phyloP scores from a whole-genome alignment of 2,113 vertebrate species.

The Poecilia latipinna region DNA sequence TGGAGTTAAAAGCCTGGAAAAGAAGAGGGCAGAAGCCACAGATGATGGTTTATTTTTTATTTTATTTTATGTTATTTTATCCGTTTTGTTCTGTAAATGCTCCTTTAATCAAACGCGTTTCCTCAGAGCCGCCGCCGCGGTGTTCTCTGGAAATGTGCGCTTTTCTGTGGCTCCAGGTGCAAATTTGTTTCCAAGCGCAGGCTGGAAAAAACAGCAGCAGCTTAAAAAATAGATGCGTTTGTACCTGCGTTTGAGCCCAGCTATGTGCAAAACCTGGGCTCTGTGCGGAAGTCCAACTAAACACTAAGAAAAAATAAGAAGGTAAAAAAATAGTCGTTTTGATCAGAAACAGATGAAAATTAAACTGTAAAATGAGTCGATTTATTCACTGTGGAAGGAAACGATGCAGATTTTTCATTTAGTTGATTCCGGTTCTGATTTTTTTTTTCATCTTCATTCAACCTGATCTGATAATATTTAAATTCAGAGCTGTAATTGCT shows the following conservation, averaged over 20 bases:
- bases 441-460: too few relatives aligned
- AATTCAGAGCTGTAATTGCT: too few relatives aligned
- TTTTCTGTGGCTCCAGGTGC: not conserved
- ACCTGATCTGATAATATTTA: too few relatives aligned
- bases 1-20: not conserved
- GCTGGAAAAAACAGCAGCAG: not conserved
- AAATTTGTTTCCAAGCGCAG: too few relatives aligned
- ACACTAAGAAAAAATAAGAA: not conserved
- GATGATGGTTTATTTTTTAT: not conserved
- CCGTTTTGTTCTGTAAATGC: conserved; percentile 34
- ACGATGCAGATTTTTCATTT: too few relatives aligned
- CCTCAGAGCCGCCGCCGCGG: not conserved
- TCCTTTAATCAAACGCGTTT: conserved; percentile 6
- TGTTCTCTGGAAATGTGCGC: not conserved
- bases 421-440: too few relatives aligned
- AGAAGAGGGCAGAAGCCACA: conserved; percentile 11
- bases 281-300: not conserved
- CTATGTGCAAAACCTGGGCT: not conserved
- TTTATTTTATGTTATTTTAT: not conserved
- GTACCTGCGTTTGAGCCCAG: too few relatives aligned
- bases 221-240: too few relatives aligned
- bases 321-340: too few relatives aligned
- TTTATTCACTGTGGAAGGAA: too few relatives aligned
- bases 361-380: not conserved
- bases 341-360: not conserved